Evolutionary conservation across 2,113 vertebrate genomes (phyloP), one percentile per base, ranked within the genome.

Genomic region (Eulacestoma nigropectus): DNA sequence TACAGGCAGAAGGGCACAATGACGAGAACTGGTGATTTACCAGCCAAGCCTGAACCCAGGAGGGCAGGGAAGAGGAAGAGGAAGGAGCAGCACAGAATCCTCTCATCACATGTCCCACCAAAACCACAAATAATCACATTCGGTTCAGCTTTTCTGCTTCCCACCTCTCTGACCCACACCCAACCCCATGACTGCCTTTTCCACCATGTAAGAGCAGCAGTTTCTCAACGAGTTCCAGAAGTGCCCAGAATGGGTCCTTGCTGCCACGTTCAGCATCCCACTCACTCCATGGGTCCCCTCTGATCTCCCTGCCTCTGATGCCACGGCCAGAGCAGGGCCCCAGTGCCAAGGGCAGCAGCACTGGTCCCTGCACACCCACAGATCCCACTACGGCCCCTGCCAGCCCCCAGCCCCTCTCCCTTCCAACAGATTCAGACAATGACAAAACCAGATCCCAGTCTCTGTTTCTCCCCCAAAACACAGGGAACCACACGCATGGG

Each of bases 101-200:
- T n/a, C 41, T 35, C 62, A 52, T 76, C 94, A 93, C 78, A n/a
- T 41, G 86, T 72, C 70, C 33, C 68, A 44, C 37, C 47, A 62
- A 74, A 80, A 3, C 46, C 80, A 39, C 70, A 70, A 27, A 78
- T 46, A 84, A 80, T 70, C 89, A 91, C 88, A 84, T 84, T 88
- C 62, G 1, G 44, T 81, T 97, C 94, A 62, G 67, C 46, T 85
- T 96, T 87, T 53, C 44, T 60, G 35, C 92, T 93, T 93, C 91
- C 84, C 27, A 75, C 30, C 16, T 16, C 95, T 33, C 13, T 1
- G 1, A 7, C 7, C 2, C 5, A 19, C 14, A 14, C 39, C 74
- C 70, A 33, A 55, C 46, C 70, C 63, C 49, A 1, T 41, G 59
- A 89, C 76, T 35, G 7, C 19, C 6, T 47, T 91, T 89, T 65